These are phyloP conservation scores for Cabera pusaria DNA, from an alignment of 2,888 invertebrate species.

Conservation along the genomic window DNA sequence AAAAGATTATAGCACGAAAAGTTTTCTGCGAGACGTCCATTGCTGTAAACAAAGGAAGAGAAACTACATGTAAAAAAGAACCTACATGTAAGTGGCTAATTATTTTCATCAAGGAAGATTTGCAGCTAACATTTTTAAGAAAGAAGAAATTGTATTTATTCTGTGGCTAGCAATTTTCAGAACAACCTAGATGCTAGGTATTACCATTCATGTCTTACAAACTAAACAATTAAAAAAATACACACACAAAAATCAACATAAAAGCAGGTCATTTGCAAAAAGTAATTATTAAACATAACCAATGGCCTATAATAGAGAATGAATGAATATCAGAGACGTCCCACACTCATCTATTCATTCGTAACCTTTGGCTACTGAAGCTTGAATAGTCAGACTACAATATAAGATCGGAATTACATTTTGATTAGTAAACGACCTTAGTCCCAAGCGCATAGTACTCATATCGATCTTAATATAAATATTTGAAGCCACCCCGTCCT, in stretches of 20 bases:
- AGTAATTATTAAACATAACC: conserved; percentile 5
- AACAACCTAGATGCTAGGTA: too few species aligned
- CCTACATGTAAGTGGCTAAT: too few species aligned
- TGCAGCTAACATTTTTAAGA: too few species aligned
- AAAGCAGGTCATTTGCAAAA: background rate
- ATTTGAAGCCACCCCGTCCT: conserved; percentile 73
- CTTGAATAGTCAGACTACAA: conserved; percentile 59
- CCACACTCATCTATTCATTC: conserved; percentile 9
- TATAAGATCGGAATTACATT: conserved; percentile 68
- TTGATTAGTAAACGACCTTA: conserved; percentile 71
- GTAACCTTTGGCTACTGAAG: conserved; percentile 41
- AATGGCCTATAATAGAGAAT: conserved; percentile 5
- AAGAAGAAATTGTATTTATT: too few species aligned
- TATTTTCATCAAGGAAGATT: too few species aligned
- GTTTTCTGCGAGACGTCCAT: too few species aligned
- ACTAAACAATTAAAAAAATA: too few species aligned
- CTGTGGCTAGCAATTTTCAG: too few species aligned
- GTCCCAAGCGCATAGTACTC: conserved; percentile 59
- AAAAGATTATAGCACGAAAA: too few species aligned
- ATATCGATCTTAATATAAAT: conserved; percentile 79
- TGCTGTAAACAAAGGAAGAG: too few species aligned
- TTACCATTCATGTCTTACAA: too few species aligned
- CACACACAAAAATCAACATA: conserved; percentile 1
- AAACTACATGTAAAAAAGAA: too few species aligned
- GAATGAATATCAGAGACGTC: conserved; percentile 9